A percentile compares a stretch with the other conserved stretches of the same genome.
Conservation (phyloP, 2,113 vertebrate species). For the Cheilinus undulatus region DNA sequence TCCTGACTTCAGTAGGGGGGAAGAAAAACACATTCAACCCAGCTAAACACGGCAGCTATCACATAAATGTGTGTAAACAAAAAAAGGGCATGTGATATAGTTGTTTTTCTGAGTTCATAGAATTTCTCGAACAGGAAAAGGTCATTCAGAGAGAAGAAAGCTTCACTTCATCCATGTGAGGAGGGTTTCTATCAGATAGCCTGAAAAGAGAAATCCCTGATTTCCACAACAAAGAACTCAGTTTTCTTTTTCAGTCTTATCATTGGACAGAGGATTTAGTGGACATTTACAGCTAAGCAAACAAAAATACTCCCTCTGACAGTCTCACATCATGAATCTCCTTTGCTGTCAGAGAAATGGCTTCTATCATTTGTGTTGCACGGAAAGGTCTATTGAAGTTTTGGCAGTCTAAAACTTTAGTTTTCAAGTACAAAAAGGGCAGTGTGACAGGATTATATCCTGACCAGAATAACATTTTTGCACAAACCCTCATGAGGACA, state of each 20-base stretch:
- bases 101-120: slow-evolving; percentile 9
- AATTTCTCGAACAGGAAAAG: slow-evolving; percentile 27
- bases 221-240: neutral
- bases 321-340: neutral
- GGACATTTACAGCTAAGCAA: neutral
- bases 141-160: slow-evolving; percentile 15
- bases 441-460: neutral
- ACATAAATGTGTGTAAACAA: slow-evolving; percentile 44
- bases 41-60: slow-evolving; percentile 42
- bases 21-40: slow-evolving; percentile 57
- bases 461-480: slow-evolving; percentile 4
- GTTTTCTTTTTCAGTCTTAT: neutral
- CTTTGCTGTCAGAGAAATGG: neutral
- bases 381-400: neutral
- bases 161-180: slow-evolving; percentile 1
- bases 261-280: neutral
- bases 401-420: neutral
- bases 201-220: neutral
- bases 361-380: neutral
- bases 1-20: slow-evolving; percentile 29
- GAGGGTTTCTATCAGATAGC: slow-evolving; percentile 3
- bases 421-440: slow-evolving; percentile 6
- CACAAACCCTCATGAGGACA: neutral
- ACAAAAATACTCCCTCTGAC: neutral
- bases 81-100: slow-evolving; percentile 13